A percentile compares a stretch with the other conserved stretches of the same genome.
These are phyloP conservation scores for Ceryle rudis DNA, from an alignment of 2,797 vertebrate genomes.

Conservation along the genomic window DNA sequence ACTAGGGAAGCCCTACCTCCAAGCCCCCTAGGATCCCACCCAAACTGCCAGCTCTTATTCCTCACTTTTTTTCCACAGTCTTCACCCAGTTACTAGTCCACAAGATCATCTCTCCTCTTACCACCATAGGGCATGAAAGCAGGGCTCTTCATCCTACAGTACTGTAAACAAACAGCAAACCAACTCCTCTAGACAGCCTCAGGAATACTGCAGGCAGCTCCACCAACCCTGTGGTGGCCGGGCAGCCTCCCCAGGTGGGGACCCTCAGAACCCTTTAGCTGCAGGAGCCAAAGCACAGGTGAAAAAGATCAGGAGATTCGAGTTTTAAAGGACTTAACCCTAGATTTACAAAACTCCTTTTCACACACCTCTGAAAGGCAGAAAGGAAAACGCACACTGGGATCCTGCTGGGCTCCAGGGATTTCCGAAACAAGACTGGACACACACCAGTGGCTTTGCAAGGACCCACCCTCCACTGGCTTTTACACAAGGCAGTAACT, in stretches of 20 bases:
- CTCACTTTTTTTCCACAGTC: fast-evolving
- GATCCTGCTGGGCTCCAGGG: background rate
- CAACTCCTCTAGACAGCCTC: background rate
- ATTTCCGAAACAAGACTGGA: background rate
- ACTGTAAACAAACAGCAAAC: fast-evolving
- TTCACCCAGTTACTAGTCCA: background rate
- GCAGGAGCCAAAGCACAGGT: background rate
- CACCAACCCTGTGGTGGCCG: fast-evolving
- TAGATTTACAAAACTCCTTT: background rate
- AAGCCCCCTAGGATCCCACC: background rate
- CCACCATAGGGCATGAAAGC: background rate
- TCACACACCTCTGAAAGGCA: background rate
- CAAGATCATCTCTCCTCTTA: background rate
- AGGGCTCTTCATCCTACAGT: fast-evolving
- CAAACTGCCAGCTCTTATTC: background rate
- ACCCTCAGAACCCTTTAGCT: background rate
- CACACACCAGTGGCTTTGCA: fast-evolving
- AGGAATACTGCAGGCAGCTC: background rate
- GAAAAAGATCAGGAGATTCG: background rate
- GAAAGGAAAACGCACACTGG: background rate
- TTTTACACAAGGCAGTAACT: background rate
- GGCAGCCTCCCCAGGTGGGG: background rate
- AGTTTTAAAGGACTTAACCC: background rate
- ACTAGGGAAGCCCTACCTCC: background rate
- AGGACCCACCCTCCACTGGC: background rate